Base-by-base conservation (phyloP, 2,888 invertebrate species). In the Tachina lurida region DNA sequence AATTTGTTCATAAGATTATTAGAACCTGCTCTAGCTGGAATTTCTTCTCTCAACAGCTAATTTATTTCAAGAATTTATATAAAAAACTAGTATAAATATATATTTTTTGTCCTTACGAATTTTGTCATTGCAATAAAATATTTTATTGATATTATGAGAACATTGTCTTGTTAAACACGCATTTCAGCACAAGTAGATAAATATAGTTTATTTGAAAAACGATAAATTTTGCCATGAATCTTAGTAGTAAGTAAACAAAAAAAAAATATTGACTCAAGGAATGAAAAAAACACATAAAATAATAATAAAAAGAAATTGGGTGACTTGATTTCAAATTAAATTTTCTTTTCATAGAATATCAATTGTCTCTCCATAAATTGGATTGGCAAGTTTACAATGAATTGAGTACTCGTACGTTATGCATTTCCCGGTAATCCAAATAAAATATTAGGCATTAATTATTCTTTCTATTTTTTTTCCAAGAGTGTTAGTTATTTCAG, bases 151-250 rank as follows among this genome's bases (percentile, higher is more conserved):
- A 58, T 58, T 31, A 31, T 22, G 22, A 56, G 22, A 56, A 56
- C 22, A 19, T 56, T 22, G 12, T 56, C 19, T 12, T 22, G 13
- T 22, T 56, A 22, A 12, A 13, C 31, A 54, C 19, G 2, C 7
- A 31, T 31, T 31, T 13, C 0, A 17, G 31, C 13, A 58, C 8
- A 58, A 58, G 13, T 58, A 31, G 31, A 31, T 31, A 31, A 31
- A 31, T 7, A 7, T 8, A 58, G 56, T 58, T 58, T 58, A 58
- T 58, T 56, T 31, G 56, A n/a, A 22, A 56, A 56, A 22, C 56
- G 13, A 56, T 56, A 56, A 56, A 56, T 56, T 22, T 56, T 4
- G 54, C 10, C 15, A 12, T 19, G 17, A 7, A 52, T 10, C 2
- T n/a, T 8, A 9, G 3, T 19, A 52, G 7, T 17, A 31, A 15